phyloP scores from a whole-genome alignment of 35 echinoderm and acorn worm species.

The Amphiura filiformis region DNA sequence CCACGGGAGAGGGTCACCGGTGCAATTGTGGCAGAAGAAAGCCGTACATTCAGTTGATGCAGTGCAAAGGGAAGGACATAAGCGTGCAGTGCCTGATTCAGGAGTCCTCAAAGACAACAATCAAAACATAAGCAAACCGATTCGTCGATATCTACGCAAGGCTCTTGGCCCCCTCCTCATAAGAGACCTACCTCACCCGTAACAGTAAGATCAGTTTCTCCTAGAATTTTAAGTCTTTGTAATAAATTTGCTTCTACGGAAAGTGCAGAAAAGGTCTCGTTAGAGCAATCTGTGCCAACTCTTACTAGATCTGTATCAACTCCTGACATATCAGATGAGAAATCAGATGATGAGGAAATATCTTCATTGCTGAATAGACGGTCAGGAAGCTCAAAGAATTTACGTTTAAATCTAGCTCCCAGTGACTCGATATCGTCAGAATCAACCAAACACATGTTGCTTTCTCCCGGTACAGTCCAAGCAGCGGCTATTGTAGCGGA shows the following conservation, averaged over 20 bases:
- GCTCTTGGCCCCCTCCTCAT: neutral
- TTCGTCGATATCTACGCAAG: neutral
- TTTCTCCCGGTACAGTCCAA: neutral
- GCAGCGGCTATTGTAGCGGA: neutral
- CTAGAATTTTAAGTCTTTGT: conserved; percentile 5
- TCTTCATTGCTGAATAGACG: neutral
- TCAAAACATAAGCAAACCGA: neutral
- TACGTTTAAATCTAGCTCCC: neutral
- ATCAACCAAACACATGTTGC: neutral
- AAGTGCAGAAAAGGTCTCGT: neutral
- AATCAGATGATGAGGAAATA: neutral
- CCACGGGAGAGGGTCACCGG: neutral
- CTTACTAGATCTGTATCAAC: neutral
- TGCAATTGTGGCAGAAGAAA: neutral
- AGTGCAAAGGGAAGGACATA: neutral
- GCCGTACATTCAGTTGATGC: neutral
- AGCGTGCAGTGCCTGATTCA: neutral
- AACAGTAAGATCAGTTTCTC: conserved; percentile 5
- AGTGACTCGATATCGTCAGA: neutral
- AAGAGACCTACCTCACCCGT: neutral
- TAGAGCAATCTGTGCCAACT: neutral
- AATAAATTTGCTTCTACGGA: neutral
- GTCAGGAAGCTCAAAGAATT: neutral
- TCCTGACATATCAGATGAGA: neutral
- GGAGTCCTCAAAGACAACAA: neutral